A percentile compares a stretch with the other conserved stretches of the same genome.
Evolutionary conservation across 2,113 vertebrate species (phyloP).

Genomic region (Oncorhynchus mykiss): DNA sequence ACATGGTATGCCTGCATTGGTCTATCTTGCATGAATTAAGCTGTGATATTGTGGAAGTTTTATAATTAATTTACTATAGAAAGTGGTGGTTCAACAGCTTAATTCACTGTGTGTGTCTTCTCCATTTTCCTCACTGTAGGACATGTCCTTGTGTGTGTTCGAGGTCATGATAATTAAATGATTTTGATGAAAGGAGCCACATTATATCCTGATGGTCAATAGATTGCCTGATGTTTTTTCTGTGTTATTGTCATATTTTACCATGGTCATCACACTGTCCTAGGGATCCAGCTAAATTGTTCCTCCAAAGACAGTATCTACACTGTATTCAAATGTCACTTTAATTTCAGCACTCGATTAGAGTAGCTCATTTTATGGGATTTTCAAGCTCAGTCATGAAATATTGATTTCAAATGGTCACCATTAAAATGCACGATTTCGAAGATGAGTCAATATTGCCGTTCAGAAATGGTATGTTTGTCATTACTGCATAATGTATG

Average conservation of each 20-base stretch:
- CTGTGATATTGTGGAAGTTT: background rate
- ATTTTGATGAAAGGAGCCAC: background rate
- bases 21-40: no score
- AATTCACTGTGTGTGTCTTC: background rate
- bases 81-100: background rate
- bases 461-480: no score
- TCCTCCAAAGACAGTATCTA: constrained; percentile 7
- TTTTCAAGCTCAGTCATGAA: background rate
- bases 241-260: constrained; percentile 16
- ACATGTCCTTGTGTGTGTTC: background rate
- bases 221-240: constrained; percentile 1
- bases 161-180: constrained; percentile 18
- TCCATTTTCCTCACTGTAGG: background rate
- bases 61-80: background rate
- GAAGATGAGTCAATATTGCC: no score
- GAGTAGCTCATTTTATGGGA: background rate
- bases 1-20: no score
- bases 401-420: no score
- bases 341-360: constrained; percentile 20
- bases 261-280: constrained; percentile 9
- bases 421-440: no score
- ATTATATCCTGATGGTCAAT: constrained; percentile 3
- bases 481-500: no score
- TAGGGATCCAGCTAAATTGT: constrained; percentile 5
- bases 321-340: constrained; percentile 16